Conservation (phyloP, 2,797 vertebrate genomes). For the Arrhamphus sclerolepis region DNA sequence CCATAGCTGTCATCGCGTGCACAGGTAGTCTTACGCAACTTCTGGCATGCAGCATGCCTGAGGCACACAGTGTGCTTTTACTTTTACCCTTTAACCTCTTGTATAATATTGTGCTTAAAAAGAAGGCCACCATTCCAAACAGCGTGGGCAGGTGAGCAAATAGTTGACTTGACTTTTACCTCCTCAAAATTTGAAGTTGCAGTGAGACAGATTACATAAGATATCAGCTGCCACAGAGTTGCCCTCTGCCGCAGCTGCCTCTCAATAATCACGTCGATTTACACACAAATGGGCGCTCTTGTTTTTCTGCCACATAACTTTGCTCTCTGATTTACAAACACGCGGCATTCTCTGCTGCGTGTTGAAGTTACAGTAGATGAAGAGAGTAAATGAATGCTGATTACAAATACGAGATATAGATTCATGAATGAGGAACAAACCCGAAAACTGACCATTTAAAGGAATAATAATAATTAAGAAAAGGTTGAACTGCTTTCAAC, state of each 20-base stretch:
- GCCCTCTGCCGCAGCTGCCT: not conserved
- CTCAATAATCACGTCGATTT: not conserved
- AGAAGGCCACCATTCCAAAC: constrained; percentile 46
- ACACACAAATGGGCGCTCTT: not conserved
- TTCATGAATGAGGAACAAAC: not conserved
- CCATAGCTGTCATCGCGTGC: constrained; percentile 38
- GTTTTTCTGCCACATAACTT: not conserved
- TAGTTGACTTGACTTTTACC: constrained; percentile 40
- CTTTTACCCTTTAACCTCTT: constrained; percentile 68
- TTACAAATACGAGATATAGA: not conserved
- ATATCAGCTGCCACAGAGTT: not conserved
- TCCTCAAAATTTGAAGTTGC: constrained; percentile 3
- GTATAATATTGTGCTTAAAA: constrained; percentile 60
- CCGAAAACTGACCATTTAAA: no score
- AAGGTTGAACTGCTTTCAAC: no score
- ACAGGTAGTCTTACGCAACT: constrained; percentile 67
- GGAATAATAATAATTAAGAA: no score
- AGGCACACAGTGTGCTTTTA: constrained; percentile 44
- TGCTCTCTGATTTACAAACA: not conserved
- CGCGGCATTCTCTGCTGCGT: not conserved
- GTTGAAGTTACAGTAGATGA: not conserved
- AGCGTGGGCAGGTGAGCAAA: constrained; percentile 54
- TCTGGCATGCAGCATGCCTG: constrained; percentile 40
- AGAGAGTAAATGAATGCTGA: not conserved
- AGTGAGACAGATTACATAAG: not conserved